These are phyloP conservation scores for Dasysyrphus albostriatus DNA, from an alignment of 2,888 invertebrate genomes.

Conservation along the genomic window DNA sequence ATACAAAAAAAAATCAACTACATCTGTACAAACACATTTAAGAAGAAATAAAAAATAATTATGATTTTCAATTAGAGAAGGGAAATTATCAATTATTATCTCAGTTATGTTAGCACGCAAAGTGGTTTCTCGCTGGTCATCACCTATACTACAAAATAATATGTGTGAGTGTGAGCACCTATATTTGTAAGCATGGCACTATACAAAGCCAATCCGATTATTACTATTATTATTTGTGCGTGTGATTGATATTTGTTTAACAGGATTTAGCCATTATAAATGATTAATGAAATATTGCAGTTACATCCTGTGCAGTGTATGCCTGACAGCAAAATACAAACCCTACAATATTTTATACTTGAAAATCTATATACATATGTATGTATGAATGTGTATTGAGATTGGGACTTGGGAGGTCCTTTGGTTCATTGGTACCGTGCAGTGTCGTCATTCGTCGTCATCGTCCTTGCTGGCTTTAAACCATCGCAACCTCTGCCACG, in stretches of 20 bases:
- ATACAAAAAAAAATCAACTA: neutral
- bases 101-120: constrained; percentile 44
- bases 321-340: constrained; percentile 27
- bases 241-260: constrained; percentile 75
- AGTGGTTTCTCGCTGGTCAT: constrained; percentile 17
- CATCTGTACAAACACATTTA: neutral
- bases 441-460: neutral
- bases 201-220: constrained; percentile 48
- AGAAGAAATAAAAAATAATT: constrained; percentile 25
- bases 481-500: neutral
- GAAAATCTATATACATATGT: neutral
- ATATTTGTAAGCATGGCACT: neutral
- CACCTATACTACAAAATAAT: neutral
- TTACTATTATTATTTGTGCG: constrained; percentile 53
- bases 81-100: constrained; percentile 69
- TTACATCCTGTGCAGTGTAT: constrained; percentile 63
- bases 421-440: neutral
- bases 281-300: constrained; percentile 73
- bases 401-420: neutral
- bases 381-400: neutral
- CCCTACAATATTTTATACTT: neutral
- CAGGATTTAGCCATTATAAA: constrained; percentile 72
- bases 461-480: neutral
- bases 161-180: neutral
- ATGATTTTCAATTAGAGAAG: constrained; percentile 66